Base-by-base conservation (phyloP, 2,888 invertebrate genomes). In the Notodonta ziczac region DNA sequence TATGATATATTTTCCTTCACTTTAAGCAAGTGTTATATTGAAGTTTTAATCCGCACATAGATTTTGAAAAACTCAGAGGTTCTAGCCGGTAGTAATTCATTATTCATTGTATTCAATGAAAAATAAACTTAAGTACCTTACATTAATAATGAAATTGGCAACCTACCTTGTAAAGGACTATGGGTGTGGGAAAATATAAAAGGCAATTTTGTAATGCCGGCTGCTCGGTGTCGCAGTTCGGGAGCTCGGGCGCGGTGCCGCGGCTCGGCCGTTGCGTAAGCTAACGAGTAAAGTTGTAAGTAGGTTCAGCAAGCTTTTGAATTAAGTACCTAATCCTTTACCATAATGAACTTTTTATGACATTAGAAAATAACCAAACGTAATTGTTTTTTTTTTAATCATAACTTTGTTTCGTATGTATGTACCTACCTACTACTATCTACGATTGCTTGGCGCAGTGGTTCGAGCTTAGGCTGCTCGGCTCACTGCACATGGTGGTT, bases 231-330 rank as follows among this genome's bases (percentile, higher is more conserved):
- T 7, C 52, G 8, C 50, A n/a, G 5, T 66, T 56, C 64, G 63
- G 58, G 61, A 73, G 72, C 70, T 73, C 69, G 78, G 78, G 70
- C 66, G 57, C 55, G 55, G 12, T 5, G 35, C 7, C 53, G 14
- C 55, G 40, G 14, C 39, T n/a, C 12, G 40, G 55, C 40, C 55
- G 40, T 55, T 54, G 58, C 62, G 65, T 51, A 48, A 61, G 67
- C 63, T 78, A 78, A 77, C 72, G 77, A 78, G 77, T 70, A 77
- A 78, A 77, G 78, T 77, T 77, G 63, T 77, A 73, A 73, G 76
- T 66, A 72, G 67, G 73, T 74, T 72, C 67, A 73, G 65, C 63
- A 62, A 56, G 66, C 60, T 69, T 70, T 73, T 57, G 69, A 76
- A 70, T 75, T 69, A 68, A 70, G 73, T 68, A 40, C 40, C 40